Evolutionary conservation across 2,797 vertebrate species (phyloP).

Genomic region (Odontamblyopus rebecca): DNA sequence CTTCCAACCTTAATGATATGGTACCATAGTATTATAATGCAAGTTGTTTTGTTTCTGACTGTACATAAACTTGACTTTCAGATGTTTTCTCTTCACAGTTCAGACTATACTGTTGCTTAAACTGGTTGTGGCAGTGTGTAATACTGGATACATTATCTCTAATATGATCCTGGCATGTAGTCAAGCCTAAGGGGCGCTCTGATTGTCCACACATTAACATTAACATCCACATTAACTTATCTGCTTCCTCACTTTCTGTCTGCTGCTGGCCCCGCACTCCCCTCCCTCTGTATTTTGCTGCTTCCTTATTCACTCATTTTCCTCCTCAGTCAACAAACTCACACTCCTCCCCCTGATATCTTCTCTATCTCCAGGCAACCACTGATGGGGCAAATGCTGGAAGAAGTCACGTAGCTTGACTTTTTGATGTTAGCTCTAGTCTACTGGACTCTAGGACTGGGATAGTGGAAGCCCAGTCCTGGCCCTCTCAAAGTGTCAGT

Average conservation of each 20-base stretch:
- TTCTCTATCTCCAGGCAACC: constrained; percentile 62
- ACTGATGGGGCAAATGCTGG: constrained; percentile 46
- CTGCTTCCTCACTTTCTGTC: constrained; percentile 53
- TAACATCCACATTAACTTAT: constrained; percentile 73
- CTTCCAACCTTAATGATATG: no score
- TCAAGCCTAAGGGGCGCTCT: constrained; percentile 64
- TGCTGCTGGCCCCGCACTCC: constrained; percentile 21
- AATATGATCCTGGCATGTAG: constrained; percentile 77
- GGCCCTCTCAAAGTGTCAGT: constrained; percentile 66
- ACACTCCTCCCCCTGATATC: constrained; percentile 31
- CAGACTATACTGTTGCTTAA: constrained; percentile 63
- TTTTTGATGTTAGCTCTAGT: constrained; percentile 18
- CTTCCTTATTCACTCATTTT: constrained; percentile 19
- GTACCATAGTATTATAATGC: neutral
- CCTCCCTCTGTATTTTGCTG: constrained; percentile 16
- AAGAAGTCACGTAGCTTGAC: constrained; percentile 62
- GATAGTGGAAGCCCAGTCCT: constrained; percentile 53
- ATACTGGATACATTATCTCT: constrained; percentile 60
- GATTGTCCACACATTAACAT: constrained; percentile 77
- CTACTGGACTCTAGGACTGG: constrained; percentile 49
- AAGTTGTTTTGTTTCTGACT: neutral
- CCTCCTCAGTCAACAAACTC: constrained; percentile 47
- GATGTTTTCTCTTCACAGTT: constrained; percentile 35
- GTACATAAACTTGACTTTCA: neutral
- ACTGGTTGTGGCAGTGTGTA: constrained; percentile 48